phyloP scores from a whole-genome alignment of 35 echinoderm and acorn worm species.

The Anneissia japonica region DNA sequence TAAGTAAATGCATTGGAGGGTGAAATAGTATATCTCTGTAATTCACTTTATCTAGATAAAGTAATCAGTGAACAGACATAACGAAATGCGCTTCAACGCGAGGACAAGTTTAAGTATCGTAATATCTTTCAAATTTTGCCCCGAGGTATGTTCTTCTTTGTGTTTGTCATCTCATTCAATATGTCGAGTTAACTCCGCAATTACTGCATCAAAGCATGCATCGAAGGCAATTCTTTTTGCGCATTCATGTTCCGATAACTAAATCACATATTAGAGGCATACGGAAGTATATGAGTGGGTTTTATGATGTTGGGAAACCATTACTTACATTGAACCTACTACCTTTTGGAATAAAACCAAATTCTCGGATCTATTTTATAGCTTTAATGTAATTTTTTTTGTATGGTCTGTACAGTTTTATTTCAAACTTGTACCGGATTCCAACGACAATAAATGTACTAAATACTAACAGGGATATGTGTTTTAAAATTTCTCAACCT shows the following conservation, averaged over 20 bases:
- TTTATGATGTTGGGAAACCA: too few species aligned
- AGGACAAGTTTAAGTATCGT: not conserved
- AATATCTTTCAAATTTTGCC: not conserved
- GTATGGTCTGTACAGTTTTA: too few species aligned
- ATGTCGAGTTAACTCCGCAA: not conserved
- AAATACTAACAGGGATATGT: too few species aligned
- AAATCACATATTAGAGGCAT: too few species aligned
- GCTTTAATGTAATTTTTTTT: too few species aligned
- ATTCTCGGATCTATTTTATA: not conserved
- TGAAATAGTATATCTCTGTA: not conserved
- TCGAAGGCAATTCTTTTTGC: not conserved
- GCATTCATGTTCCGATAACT: not conserved
- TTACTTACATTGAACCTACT: too few species aligned
- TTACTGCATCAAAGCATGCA: not conserved
- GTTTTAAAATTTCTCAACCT: too few species aligned
- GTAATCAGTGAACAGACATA: not conserved
- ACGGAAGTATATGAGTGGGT: too few species aligned
- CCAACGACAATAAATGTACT: too few species aligned
- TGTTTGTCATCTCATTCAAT: not conserved
- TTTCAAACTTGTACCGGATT: too few species aligned
- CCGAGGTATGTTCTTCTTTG: not conserved
- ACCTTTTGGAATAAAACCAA: too few species aligned
- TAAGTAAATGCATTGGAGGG: not conserved
- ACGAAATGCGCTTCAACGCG: not conserved
- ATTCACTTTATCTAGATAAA: not conserved